These are phyloP conservation scores for Irena cyanogastra DNA, from an alignment of 2,113 vertebrate genomes.

Conservation along the genomic window DNA sequence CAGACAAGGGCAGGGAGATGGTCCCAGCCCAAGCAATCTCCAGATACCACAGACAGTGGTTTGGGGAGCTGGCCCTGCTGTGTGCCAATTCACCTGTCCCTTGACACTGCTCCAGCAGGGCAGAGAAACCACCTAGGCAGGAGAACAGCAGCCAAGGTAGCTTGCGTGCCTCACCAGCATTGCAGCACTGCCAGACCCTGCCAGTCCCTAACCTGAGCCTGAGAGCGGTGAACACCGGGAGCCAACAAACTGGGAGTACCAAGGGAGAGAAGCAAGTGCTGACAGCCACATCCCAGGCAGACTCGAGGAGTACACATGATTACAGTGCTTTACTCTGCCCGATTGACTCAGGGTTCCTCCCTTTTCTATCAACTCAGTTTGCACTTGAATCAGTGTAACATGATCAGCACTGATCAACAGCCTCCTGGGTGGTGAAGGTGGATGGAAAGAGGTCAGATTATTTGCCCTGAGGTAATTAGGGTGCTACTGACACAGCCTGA, in stretches of 20 bases:
- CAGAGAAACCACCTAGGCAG: not conserved
- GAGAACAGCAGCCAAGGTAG: not conserved
- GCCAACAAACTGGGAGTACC: not conserved
- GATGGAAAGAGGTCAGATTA: not conserved
- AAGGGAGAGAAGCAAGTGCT: not conserved
- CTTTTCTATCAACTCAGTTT: not conserved
- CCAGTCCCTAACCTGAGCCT: not conserved
- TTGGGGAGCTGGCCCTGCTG: not conserved
- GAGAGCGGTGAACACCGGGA: not conserved
- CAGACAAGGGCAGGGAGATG: not conserved
- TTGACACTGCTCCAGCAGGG: not conserved
- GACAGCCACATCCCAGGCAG: not conserved
- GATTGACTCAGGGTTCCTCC: not conserved
- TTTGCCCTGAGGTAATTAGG: not conserved
- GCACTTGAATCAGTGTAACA: not conserved
- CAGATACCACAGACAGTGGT: not conserved
- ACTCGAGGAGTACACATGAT: not conserved
- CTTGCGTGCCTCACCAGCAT: accelerated
- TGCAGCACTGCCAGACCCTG: not conserved
- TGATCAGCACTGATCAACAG: not conserved
- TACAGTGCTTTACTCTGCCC: not conserved
- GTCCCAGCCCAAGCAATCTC: not conserved
- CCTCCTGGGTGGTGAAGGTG: not conserved
- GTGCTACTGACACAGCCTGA: not conserved
- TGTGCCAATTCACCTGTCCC: not conserved